Evolutionary conservation across 2,113 vertebrate genomes (phyloP), one percentile per base, ranked within the genome.

Genomic region (Ochotona princeps): DNA sequence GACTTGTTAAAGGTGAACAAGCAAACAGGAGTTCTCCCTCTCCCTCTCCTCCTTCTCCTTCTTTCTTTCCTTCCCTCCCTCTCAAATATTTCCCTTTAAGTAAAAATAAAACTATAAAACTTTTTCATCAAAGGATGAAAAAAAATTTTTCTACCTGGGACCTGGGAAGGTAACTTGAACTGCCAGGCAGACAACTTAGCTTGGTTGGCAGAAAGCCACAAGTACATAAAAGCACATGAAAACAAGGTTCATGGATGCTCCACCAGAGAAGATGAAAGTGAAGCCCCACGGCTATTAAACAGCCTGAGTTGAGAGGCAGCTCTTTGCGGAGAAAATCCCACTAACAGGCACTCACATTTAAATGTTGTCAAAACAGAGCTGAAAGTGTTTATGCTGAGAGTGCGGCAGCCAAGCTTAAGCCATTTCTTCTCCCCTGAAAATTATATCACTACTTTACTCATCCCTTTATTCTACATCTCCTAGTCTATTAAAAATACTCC

Each of bases 221-320:
- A 85, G 35, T 9, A 80, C 61, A 94, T 28, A 57, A 86, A 86
- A 91, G 60, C 17, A n/a, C 25, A 82, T 80, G 32, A 51, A 89
- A 92, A 82, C 38, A 70, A 44, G 21, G 20, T 8, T 87, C 66
- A 20, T 30, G 54, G 78, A 44, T 78, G 13, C 28, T 82, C 57
- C 26, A 26, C 8, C 18, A 57, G 38, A 15, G 6, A 76, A 81
- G 44, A 70, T 28, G 20, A 57, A 90, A 83, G 54, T 7, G 20
- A 21, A 89, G 25, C n/a, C 11, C 28, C 7, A 11, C n/a, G 28
- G n/a, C 26, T 30, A 30, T 38, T 18, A 21, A 57, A 49, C 30
- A 66, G 44, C 74, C 1, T 30, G 44, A 10, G 12, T 32, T 67
- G 17, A 65, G 12, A 79, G 65, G 13, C 51, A 15, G 11, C 32